Evolutionary conservation across 2,797 vertebrate genomes (phyloP).

Genomic region (Gobio occitaniae): DNA sequence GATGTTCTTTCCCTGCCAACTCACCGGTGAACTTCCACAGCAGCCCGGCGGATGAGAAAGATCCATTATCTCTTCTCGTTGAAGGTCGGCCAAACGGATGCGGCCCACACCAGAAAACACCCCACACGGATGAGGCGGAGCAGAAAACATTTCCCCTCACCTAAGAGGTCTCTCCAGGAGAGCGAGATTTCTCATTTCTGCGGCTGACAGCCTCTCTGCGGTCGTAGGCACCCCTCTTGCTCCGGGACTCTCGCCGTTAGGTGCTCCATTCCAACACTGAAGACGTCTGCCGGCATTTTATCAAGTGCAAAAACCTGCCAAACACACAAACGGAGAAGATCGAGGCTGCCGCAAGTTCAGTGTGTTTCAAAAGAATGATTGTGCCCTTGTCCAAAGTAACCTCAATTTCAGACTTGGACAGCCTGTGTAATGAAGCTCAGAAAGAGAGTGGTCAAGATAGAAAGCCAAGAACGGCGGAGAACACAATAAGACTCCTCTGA

Average conservation of each 20-base stretch:
- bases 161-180: constrained; percentile 72
- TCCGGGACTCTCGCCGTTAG: constrained; percentile 70
- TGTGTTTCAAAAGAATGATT: constrained; percentile 42
- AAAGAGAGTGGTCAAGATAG: constrained; percentile 47
- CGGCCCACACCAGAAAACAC: constrained; percentile 68
- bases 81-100: constrained; percentile 79
- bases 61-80: constrained; percentile 73
- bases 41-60: constrained; percentile 70
- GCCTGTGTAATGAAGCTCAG: constrained; percentile 47
- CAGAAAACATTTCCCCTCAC: constrained; percentile 76
- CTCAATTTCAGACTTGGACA: constrained; percentile 54
- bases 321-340: constrained; percentile 46
- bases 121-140: constrained; percentile 48
- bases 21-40: constrained; percentile 75
- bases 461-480: constrained; percentile 18
- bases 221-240: constrained; percentile 66
- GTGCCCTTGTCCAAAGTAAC: constrained; percentile 56
- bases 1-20: constrained; percentile 50
- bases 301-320: constrained; percentile 47
- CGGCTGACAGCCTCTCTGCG: constrained; percentile 75
- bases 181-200: constrained; percentile 79
- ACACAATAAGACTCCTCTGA: constrained; percentile 33
- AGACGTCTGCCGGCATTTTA: constrained; percentile 24
- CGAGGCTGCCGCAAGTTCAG: constrained; percentile 15
- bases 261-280: constrained; percentile 35